Evolutionary conservation across 2,888 invertebrate genomes (phyloP), one percentile per base, ranked within the genome.

Genomic region (Lagria hirta): DNA sequence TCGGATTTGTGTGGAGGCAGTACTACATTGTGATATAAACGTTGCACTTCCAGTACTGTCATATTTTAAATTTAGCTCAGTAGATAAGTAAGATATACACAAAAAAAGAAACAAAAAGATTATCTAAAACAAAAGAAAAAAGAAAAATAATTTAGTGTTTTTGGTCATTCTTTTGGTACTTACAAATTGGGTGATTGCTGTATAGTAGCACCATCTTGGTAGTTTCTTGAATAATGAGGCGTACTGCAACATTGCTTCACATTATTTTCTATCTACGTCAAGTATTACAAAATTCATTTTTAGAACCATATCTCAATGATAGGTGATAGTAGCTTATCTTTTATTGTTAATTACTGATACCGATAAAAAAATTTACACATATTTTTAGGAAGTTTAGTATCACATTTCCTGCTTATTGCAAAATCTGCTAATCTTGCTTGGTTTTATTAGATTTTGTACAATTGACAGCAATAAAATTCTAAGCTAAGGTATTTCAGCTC

Each of bases 131-230:
- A 23, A 14, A n/a, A 12, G 17, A 32, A 8, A 21, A 28, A 16
- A 16, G 11, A n/a, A 29, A 6, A 10, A 16, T 3, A 6, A n/a
- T 10, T 14, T 18, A 32, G 22, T 43, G 15, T 29, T 28, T 40
- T 29, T 15, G 16, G 30, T 22, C 11, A 35, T 22, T 40, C 34
- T 24, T 26, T 26, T 14, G 21, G 20, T 37, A 52, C 48, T 53
- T 49, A 50, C 52, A 28, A 53, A 44, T 45, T 48, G 51, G 6
- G 29, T 14, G 16, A 51, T 32, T 3, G 48, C 40, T 6, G 38
- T 45, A 7, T 18, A 13, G 12, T 12, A 35, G 13, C 42, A 27
- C 42, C 42, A 43, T 18, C 12, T 17, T 4, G 28, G 13, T 12
- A 43, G 6, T 12, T 43, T 16, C 13, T 28, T 27, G 14, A 43